Conservation (phyloP, 1,140 invertebrate species). For the Drosophila subobscura region DNA sequence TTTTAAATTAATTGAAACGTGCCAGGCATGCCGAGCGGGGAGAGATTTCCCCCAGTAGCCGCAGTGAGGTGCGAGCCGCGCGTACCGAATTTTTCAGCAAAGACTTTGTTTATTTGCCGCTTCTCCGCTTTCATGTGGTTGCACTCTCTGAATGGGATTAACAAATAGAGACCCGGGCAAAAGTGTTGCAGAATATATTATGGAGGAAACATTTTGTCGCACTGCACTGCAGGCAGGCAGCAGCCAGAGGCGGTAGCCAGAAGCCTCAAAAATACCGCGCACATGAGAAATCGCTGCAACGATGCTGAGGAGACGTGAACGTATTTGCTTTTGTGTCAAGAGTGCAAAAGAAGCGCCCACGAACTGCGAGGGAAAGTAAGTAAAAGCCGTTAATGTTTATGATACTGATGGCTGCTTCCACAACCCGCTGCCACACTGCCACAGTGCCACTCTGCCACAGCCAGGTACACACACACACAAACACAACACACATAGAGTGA, state of each 20-base stretch:
- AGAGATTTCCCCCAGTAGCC: no score
- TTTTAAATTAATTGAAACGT: conserved; percentile 70
- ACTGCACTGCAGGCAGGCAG: conserved; percentile 3
- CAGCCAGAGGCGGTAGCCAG: background rate
- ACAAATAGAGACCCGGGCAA: conserved; percentile 53
- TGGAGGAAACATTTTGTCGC: conserved; percentile 69
- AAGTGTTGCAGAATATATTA: conserved; percentile 56
- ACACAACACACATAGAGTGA: background rate
- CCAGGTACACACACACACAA: conserved; percentile 33
- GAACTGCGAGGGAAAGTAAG: conserved; percentile 46
- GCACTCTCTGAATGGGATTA: conserved; percentile 21
- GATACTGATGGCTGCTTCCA: conserved; percentile 50
- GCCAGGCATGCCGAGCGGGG: conserved; percentile 48
- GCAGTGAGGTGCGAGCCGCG: conserved; percentile 22
- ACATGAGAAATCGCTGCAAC: conserved; percentile 52
- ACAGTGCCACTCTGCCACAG: conserved; percentile 1
- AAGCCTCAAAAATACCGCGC: conserved; percentile 13
- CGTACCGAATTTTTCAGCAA: conserved; percentile 8
- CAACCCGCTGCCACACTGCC: background rate
- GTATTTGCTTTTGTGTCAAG: conserved; percentile 60
- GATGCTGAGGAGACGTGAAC: conserved; percentile 39
- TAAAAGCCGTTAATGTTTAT: conserved; percentile 78
- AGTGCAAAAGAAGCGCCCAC: conserved; percentile 53
- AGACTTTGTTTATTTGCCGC: conserved; percentile 15
- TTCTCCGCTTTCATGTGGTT: conserved; percentile 30